These are phyloP conservation scores for Calephelis perditalis DNA, from an alignment of 2,888 invertebrate species.

Conservation along the genomic window DNA sequence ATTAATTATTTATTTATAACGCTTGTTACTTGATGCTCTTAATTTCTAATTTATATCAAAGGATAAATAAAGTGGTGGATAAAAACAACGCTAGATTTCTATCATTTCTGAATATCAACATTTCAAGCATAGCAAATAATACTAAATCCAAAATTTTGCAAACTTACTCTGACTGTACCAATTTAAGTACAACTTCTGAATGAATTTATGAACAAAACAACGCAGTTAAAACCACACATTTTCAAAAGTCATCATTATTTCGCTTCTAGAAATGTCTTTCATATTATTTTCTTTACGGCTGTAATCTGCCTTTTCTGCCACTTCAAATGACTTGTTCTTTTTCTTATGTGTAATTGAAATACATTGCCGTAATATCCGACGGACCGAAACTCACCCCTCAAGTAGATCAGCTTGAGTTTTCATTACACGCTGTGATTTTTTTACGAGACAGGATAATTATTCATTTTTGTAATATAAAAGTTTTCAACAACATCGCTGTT, in stretches of 20 bases:
- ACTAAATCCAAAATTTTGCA: too few relatives aligned
- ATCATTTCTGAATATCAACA: too few relatives aligned
- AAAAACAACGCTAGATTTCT: too few relatives aligned
- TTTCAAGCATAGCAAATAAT: too few relatives aligned
- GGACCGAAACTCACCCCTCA: conserved; percentile 67
- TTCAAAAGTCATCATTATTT: conserved; percentile 59
- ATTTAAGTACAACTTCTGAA: too few relatives aligned
- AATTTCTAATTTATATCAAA: too few relatives aligned
- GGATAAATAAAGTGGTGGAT: too few relatives aligned
- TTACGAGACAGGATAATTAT: conserved; percentile 71
- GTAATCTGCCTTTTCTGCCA: conserved; percentile 74
- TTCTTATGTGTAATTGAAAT: conserved; percentile 78
- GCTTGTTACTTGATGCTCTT: too few relatives aligned
- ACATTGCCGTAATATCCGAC: conserved; percentile 77
- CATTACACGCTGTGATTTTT: conserved; percentile 73
- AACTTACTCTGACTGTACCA: too few relatives aligned
- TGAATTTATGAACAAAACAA: not conserved
- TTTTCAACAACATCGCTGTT: conserved; percentile 35
- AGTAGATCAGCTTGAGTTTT: conserved; percentile 73
- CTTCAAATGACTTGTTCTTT: conserved; percentile 77
- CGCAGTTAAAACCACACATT: conserved; percentile 47
- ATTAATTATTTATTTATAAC: too few relatives aligned
- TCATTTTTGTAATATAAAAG: conserved; percentile 67
- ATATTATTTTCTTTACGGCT: conserved; percentile 70
- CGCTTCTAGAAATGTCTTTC: conserved; percentile 66